A percentile compares a stretch with the other conserved stretches of the same genome.
phyloP scores from a whole-genome alignment of 1,140 invertebrate species.

The Berghia stephanieae region DNA sequence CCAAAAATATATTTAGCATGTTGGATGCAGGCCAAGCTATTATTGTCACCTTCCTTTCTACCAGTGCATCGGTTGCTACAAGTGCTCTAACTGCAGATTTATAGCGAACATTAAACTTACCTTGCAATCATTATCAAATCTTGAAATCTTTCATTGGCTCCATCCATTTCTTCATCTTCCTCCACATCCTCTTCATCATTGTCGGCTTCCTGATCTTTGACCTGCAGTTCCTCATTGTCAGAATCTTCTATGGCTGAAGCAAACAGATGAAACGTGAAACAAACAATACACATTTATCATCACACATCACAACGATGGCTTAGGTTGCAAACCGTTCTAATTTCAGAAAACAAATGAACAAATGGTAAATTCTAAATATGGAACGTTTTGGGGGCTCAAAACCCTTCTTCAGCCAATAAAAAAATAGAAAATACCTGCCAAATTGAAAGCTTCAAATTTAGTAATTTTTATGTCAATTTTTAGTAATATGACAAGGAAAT shows the following conservation, averaged over 20 bases:
- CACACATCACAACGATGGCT: neutral
- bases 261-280: neutral
- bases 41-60: no score
- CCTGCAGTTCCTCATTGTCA: no score
- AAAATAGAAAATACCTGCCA: no score
- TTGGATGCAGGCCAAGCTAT: neutral
- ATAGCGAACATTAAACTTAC: no score
- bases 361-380: neutral
- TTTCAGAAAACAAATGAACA: neutral
- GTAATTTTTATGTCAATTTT: no score
- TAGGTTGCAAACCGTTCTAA: neutral
- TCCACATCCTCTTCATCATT: neutral
- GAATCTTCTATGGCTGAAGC: neutral
- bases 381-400: no score
- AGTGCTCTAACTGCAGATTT: no score
- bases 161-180: conserved; percentile 17
- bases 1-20: neutral
- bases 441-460: no score
- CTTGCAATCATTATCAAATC: neutral
- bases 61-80: no score
- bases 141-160: conserved; percentile 17
- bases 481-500: no score
- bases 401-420: no score
- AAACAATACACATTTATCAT: neutral
- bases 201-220: neutral